Percentiles rank a stretch among this genome's conserved stretches.
Conservation (phyloP, 2,113 vertebrate species). For the Myotis lucifugus region DNA sequence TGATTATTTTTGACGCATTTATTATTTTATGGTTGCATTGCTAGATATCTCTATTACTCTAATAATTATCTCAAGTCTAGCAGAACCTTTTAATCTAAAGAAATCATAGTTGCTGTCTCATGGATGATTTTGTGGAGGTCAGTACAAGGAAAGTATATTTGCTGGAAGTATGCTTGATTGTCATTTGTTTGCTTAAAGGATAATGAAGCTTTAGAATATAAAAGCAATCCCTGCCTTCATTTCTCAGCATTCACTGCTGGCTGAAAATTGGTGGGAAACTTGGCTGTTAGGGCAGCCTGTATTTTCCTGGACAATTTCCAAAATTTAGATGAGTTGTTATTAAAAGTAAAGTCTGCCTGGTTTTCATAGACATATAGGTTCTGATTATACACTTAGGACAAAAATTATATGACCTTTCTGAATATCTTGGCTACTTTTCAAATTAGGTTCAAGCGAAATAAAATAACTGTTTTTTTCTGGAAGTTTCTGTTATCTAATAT, state of each 20-base stretch:
- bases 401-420: conserved; percentile 14
- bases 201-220: conserved; percentile 44
- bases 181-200: conserved; percentile 60
- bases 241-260: conserved; percentile 47
- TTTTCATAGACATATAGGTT: conserved; percentile 47
- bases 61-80: conserved; percentile 70
- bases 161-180: conserved; percentile 46
- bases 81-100: conserved; percentile 68
- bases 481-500: not conserved
- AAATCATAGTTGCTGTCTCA: conserved; percentile 37
- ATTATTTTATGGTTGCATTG: conserved; percentile 49
- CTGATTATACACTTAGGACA: conserved; percentile 5
- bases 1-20: conserved; percentile 50
- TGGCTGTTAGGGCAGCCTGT: conserved; percentile 21
- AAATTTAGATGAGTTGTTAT: conserved; percentile 66
- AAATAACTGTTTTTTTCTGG: not conserved
- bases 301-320: conserved; percentile 62
- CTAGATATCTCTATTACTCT: conserved; percentile 52
- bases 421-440: conserved; percentile 30
- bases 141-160: not conserved
- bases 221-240: conserved; percentile 9
- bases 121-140: conserved; percentile 10
- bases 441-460: not conserved
- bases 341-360: conserved; percentile 62
- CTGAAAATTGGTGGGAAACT: conserved; percentile 60